phyloP scores from a whole-genome alignment of 2,797 vertebrate species.

The Natrix natrix region DNA sequence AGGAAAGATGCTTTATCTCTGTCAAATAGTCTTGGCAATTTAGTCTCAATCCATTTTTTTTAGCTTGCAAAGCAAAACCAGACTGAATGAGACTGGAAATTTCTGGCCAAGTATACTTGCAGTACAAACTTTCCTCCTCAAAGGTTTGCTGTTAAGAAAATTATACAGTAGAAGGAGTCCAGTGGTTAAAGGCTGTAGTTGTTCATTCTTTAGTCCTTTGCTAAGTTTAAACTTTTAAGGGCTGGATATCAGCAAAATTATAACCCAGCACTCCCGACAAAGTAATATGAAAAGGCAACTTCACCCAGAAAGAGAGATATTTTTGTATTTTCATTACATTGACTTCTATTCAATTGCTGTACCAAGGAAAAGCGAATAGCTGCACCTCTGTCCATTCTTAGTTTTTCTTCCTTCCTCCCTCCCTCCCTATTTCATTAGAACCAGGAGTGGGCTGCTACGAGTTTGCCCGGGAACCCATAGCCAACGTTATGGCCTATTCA shows the following conservation, averaged over 20 bases:
- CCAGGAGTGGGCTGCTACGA: no score
- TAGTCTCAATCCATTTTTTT: background rate
- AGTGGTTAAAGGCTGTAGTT: background rate
- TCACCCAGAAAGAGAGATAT: background rate
- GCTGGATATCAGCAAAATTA: background rate
- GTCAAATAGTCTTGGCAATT: background rate
- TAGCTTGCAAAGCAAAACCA: background rate
- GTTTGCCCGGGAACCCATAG: no score
- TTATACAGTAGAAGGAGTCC: background rate
- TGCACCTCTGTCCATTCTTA: slow-evolving; percentile 6
- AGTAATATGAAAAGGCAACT: background rate
- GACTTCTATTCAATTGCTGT: background rate
- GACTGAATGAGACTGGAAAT: background rate
- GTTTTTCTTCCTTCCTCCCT: background rate
- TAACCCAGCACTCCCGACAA: background rate
- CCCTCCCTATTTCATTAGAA: background rate
- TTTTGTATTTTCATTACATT: slow-evolving; percentile 11
- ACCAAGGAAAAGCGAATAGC: slow-evolving; percentile 17
- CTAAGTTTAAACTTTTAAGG: background rate
- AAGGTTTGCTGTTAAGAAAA: background rate
- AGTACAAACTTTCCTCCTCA: background rate
- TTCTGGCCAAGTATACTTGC: background rate
- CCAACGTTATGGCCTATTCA: no score
- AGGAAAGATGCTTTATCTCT: background rate
- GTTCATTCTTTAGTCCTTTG: background rate